phyloP scores from a whole-genome alignment of 2,888 invertebrate species.

The Camptogramma bilineatum region DNA sequence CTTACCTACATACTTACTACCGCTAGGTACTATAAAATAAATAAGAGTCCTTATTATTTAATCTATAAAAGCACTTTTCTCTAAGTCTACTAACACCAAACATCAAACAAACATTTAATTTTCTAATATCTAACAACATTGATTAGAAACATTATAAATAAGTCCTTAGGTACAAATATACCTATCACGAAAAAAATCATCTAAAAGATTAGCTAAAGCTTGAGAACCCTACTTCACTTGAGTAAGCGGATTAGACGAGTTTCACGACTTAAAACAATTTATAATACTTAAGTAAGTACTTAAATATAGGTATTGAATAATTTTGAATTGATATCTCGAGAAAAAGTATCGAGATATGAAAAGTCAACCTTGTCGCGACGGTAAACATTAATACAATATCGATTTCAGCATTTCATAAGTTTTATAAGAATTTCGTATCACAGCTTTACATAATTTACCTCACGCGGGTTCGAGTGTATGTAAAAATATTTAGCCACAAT shows the following conservation, averaged over 20 bases:
- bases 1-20: constrained; percentile 31
- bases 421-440: constrained; percentile 65
- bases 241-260: constrained; percentile 60
- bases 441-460: constrained; percentile 71
- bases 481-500: constrained; percentile 66
- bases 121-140: constrained; percentile 51
- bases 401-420: constrained; percentile 55
- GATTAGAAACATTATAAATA: constrained; percentile 58
- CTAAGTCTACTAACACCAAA: constrained; percentile 80
- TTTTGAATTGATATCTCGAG: constrained; percentile 57
- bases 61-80: constrained; percentile 81
- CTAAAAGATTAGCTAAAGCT: constrained; percentile 76
- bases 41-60: constrained; percentile 51
- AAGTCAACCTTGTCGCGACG: constrained; percentile 54
- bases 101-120: constrained; percentile 74
- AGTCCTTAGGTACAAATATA: constrained; percentile 50
- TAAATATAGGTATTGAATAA: constrained; percentile 37
- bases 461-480: constrained; percentile 69
- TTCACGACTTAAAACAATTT: constrained; percentile 43
- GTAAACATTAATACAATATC: constrained; percentile 59
- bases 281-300: constrained; percentile 37
- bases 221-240: constrained; percentile 66
- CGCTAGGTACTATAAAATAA: constrained; percentile 48
- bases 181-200: constrained; percentile 57
- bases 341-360: constrained; percentile 67